Evolutionary conservation across 2,888 invertebrate genomes (phyloP), one percentile per base, ranked within the genome.

Genomic region (Homarus gammarus): DNA sequence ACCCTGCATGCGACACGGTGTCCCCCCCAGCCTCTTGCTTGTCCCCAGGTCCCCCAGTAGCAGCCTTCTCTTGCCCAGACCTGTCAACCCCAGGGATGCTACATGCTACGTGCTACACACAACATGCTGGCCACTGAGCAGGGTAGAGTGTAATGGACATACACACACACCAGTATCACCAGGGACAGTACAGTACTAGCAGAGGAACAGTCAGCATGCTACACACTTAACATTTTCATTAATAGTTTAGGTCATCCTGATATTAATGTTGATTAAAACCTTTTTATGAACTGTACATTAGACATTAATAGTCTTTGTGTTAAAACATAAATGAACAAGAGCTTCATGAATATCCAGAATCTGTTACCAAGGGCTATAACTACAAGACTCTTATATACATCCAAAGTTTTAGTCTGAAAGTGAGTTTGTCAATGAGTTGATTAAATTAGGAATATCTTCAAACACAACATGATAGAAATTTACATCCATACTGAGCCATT

Each of bases 21-120:
- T 84, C 89, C 89, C 89, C 89, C 84, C 89, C 89, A 44, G 79
- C 56, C 84, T 84, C 87, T 82, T 70, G 61, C 87, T 87, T 81
- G 44, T 87, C 84, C 89, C 84, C 84, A 70, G 84, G 73, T 73
- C 73, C 82, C 82, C 87, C 87, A 12, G 83, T 77, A 61, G 77
- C 82, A 81, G 79, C 64, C 89, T 89, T 89, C 89, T 89, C 89
- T 64, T 89, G 84, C 61, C 89, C 84, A n/a, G 84, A 77, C 79
- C 89, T 89, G 89, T 79, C 78, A 78, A 78, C 89, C 89, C 89
- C 84, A 64, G 85, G 78, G 85, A 82, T 87, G 87, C 87, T 84
- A 88, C 88, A 88, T 88, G 83, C 88, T 77, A 78, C 86, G 68
- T 86, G 86, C 86, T 86, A 78, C 86, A 79, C 68, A 44, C 31